phyloP scores from a whole-genome alignment of 2,797 vertebrate genomes.

The Hippocampus kuda region DNA sequence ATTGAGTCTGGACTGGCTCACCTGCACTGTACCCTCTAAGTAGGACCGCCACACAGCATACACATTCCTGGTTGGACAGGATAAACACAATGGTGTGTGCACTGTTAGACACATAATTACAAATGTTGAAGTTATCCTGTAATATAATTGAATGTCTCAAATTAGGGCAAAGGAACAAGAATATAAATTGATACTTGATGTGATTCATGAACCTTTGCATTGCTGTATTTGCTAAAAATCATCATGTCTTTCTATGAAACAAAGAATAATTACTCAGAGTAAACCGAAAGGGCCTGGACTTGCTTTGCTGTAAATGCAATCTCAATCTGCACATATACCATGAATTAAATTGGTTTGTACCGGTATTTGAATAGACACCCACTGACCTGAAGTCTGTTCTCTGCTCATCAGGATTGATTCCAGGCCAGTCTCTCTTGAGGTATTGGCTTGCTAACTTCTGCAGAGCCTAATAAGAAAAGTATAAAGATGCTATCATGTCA shows the following conservation, averaged over 20 bases:
- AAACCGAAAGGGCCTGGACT: not conserved
- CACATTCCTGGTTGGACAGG: slow-evolving; percentile 73
- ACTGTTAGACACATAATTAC: not conserved
- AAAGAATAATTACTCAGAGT: not conserved
- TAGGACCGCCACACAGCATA: slow-evolving; percentile 94
- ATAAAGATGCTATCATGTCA: not conserved
- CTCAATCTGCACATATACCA: not conserved
- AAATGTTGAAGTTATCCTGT: not conserved
- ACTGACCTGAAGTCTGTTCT: slow-evolving; percentile 86
- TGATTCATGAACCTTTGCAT: not conserved
- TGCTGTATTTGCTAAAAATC: not conserved
- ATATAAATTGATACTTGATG: not conserved
- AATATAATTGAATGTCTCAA: not conserved
- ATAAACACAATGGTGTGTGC: slow-evolving; percentile 2
- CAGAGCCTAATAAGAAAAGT: slow-evolving; percentile 71
- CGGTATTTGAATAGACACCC: not conserved
- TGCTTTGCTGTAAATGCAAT: not conserved
- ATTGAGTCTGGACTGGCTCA: slow-evolving; percentile 90
- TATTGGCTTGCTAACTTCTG: slow-evolving; percentile 96
- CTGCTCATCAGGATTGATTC: slow-evolving; percentile 82
- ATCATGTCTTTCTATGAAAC: not conserved
- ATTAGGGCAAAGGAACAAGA: not conserved
- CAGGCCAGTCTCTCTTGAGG: slow-evolving; percentile 95
- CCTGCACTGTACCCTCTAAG: slow-evolving; percentile 88
- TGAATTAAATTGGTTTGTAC: not conserved